A percentile compares a stretch with the other conserved stretches of the same genome.
Evolutionary conservation across 2,113 vertebrate species (phyloP).

Genomic region (Podarcis cretensis): DNA sequence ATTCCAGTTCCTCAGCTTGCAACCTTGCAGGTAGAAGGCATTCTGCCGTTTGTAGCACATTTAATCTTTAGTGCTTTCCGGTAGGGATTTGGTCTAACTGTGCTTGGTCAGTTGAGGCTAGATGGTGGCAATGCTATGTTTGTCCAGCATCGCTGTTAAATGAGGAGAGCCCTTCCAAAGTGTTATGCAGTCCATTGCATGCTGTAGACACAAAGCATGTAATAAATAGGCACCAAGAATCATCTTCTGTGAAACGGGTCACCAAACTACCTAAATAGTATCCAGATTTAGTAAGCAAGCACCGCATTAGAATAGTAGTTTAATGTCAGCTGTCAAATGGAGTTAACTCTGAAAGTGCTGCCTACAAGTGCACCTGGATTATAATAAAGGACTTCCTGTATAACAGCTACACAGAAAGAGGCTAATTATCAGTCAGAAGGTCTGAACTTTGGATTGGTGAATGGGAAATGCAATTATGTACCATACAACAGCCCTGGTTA

Average conservation of each 20-base stretch:
- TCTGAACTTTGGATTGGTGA: constrained; percentile 61
- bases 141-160: constrained; percentile 61
- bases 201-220: constrained; percentile 52
- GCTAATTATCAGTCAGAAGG: constrained; percentile 57
- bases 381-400: constrained; percentile 60
- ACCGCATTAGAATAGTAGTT: constrained; percentile 71
- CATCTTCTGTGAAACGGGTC: constrained; percentile 72
- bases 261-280: constrained; percentile 70
- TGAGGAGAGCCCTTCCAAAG: constrained; percentile 30
- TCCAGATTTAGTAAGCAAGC: constrained; percentile 68
- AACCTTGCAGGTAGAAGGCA: constrained; percentile 58
- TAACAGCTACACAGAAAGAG: constrained; percentile 57
- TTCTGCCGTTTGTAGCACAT: constrained; percentile 63
- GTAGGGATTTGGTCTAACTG: constrained; percentile 52
- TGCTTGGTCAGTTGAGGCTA: constrained; percentile 64
- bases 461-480: constrained; percentile 13
- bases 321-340: constrained; percentile 76
- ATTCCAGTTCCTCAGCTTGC: constrained; percentile 59
- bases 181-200: constrained; percentile 63
- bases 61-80: constrained; percentile 58
- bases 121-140: constrained; percentile 58
- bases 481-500: constrained; percentile 3
- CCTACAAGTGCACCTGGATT: constrained; percentile 62
- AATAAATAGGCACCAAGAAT: constrained; percentile 70
- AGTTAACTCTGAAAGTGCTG: constrained; percentile 79